A percentile compares a stretch with the other conserved stretches of the same genome.
These are phyloP conservation scores for Myotis lucifugus DNA, from an alignment of 2,113 vertebrate species.

Conservation along the genomic window DNA sequence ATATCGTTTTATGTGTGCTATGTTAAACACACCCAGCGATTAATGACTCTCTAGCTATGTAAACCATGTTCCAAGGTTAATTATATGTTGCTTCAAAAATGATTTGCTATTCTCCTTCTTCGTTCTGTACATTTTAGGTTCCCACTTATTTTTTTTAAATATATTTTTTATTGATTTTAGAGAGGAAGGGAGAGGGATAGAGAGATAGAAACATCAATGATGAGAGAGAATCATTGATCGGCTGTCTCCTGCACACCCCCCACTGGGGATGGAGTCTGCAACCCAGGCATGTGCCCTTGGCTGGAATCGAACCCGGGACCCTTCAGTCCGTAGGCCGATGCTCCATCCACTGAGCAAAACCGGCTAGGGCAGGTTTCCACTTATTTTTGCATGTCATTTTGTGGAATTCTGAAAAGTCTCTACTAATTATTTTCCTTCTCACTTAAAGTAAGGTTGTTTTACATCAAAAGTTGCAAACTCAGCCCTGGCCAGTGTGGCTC, in stretches of 20 bases:
- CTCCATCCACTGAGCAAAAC: too few species aligned
- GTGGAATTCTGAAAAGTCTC: conserved; percentile 5
- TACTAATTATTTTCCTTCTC: conserved; percentile 19
- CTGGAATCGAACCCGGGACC: too few species aligned
- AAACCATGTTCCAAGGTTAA: conserved; percentile 55
- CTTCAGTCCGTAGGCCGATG: too few species aligned
- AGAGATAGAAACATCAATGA: too few species aligned
- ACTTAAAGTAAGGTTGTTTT: conserved; percentile 8
- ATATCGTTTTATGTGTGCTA: neutral
- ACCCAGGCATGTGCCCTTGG: too few species aligned
- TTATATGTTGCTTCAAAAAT: conserved; percentile 44
- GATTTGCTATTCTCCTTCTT: conserved; percentile 47
- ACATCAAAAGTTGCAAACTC: neutral
- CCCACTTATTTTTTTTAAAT: neutral
- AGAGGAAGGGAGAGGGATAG: too few species aligned
- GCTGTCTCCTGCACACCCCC: too few species aligned
- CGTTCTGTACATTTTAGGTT: conserved; percentile 11
- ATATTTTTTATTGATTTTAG: too few species aligned
- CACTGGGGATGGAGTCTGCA: too few species aligned
- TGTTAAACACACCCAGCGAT: neutral
- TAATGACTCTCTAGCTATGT: conserved; percentile 55
- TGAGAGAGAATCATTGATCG: too few species aligned
- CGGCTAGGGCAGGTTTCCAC: neutral
- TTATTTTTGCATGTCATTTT: neutral
- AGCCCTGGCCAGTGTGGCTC: neutral